These are phyloP conservation scores for Okamejei kenojei DNA, from an alignment of 2,797 vertebrate species.

Conservation along the genomic window DNA sequence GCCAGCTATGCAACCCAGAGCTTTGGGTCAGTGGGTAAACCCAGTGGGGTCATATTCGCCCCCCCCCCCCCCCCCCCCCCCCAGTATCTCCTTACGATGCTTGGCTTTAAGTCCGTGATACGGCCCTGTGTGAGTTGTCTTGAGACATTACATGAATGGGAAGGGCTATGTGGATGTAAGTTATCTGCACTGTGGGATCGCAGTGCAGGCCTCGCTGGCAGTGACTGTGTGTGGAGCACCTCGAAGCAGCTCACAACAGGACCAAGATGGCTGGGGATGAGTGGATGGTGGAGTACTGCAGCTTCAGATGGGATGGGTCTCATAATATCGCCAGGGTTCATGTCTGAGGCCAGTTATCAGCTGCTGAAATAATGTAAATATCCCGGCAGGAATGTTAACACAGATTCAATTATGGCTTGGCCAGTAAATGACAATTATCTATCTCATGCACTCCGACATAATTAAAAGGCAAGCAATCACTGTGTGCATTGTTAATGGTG, in stretches of 20 bases:
- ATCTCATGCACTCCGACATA: neutral
- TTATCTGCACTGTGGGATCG: neutral
- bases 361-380: constrained; percentile 9
- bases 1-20: too few species aligned
- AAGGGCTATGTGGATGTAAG: neutral
- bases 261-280: neutral
- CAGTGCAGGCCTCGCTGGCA: neutral
- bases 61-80: too few species aligned
- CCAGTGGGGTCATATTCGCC: too few species aligned
- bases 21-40: too few species aligned
- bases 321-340: neutral
- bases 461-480: constrained; percentile 31
- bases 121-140: neutral
- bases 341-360: neutral
- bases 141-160: neutral
- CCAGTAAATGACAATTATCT: constrained; percentile 18
- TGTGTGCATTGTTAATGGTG: constrained; percentile 10
- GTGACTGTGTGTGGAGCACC: neutral
- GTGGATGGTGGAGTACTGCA: neutral
- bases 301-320: neutral
- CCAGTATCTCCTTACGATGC: neutral
- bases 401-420: neutral
- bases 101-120: neutral
- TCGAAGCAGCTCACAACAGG: neutral
- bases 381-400: constrained; percentile 17